Evolutionary conservation across 1,140 invertebrate genomes (phyloP).

Genomic region (Medauroidea extradentata): DNA sequence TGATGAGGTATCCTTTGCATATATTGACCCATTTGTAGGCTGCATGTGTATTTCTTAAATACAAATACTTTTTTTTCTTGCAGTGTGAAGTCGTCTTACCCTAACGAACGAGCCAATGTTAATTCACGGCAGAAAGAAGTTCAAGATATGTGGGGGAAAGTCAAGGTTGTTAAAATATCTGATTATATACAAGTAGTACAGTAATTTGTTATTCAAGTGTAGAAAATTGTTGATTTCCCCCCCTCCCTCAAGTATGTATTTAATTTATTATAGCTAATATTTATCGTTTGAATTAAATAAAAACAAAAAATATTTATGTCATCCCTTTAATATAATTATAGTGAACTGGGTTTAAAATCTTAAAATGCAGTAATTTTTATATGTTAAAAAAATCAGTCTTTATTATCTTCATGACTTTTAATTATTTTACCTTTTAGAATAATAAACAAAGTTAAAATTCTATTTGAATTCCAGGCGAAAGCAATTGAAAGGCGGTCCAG

Average conservation of each 20-base stretch:
- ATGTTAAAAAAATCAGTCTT: background rate
- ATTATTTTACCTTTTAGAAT: slow-evolving; percentile 6
- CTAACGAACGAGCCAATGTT: slow-evolving; percentile 82
- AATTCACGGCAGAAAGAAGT: slow-evolving; percentile 80
- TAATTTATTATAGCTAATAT: too few relatives aligned
- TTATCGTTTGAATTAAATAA: too few relatives aligned
- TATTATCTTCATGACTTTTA: background rate
- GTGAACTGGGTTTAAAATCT: background rate
- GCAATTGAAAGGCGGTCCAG: slow-evolving; percentile 72
- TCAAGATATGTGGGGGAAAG: slow-evolving; percentile 79
- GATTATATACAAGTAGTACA: slow-evolving; percentile 4
- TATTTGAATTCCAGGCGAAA: slow-evolving; percentile 55
- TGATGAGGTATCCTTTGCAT: slow-evolving; percentile 8
- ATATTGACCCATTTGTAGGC: background rate
- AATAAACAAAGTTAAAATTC: background rate
- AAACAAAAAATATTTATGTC: slow-evolving; percentile 4
- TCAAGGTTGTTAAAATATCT: slow-evolving; percentile 49
- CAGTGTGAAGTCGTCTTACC: slow-evolving; percentile 86
- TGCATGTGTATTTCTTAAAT: background rate
- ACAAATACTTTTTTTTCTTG: slow-evolving; percentile 14
- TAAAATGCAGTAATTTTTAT: background rate
- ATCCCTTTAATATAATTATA: background rate
- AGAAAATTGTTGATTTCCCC: background rate
- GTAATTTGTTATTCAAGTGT: background rate
- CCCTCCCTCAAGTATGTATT: too few relatives aligned